Evolutionary conservation across 1,140 invertebrate species (phyloP), one percentile per base, ranked within the genome.

Genomic region (Drosophila burlai): DNA sequence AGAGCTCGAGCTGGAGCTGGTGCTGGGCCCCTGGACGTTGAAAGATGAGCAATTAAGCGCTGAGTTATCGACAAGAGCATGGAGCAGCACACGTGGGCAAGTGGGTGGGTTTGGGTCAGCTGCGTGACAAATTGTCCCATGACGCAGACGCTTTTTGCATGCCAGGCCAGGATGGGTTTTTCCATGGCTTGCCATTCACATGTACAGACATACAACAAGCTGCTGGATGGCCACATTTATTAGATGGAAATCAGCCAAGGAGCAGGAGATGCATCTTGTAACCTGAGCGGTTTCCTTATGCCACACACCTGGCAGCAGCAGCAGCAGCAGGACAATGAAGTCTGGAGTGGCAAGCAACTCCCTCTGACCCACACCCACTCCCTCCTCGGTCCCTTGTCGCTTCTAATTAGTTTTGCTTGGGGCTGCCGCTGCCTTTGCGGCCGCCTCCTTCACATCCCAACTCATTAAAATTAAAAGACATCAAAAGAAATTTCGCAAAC

Each of bases 381-480:
- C 47, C 9, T 16, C 36, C 29, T 40, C 46, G 15, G 29, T 50
- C 47, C 47, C 54, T 61, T 63, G 73, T 87, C 52, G 46, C 55
- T 80, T 69, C 80, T 83, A 86, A 86, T 86, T 87, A 86, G 83
- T 86, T 87, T 87, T 82, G 50, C 76, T 71, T 76, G 55, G 18
- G 81, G 45, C 10, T 21, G 40, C 24, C 31, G 24, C 47, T 29
- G 42, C 18, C n/a, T 47, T 47, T 47, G 38, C 38, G 31, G n/a
- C 47, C 34, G 34, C 38, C 42, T 57, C 46, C 34, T 67, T 57
- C 55, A 74, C 61, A 61, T 71, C 54, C 66, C 65, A 81, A 84
- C 85, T 84, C 85, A 84, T 89, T 89, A 89, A 89, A 89, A 89
- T 90, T 89, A 89, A 84, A 90, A 81, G 78, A 89, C 85, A 79